These are phyloP conservation scores for Netelia virgata DNA, from an alignment of 2,888 invertebrate species.

Conservation along the genomic window DNA sequence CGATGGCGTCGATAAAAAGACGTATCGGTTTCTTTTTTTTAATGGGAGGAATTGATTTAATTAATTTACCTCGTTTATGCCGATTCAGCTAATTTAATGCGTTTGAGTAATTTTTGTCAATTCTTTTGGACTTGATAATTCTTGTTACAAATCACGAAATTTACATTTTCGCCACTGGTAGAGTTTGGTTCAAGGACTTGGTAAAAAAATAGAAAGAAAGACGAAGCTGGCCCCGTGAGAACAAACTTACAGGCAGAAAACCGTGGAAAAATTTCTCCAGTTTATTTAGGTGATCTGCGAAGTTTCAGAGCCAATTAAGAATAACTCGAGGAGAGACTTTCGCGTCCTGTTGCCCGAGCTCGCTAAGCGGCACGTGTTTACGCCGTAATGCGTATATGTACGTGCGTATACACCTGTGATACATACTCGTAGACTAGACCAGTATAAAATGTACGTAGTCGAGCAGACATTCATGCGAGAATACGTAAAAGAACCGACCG, in stretches of 20 bases:
- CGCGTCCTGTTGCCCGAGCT: slow-evolving; percentile 64
- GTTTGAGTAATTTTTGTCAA: too few species aligned
- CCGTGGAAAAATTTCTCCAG: slow-evolving; percentile 72
- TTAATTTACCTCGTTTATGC: too few species aligned
- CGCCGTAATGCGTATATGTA: slow-evolving; percentile 34
- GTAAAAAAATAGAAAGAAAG: not conserved
- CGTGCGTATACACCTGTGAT: not conserved
- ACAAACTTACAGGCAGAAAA: slow-evolving; percentile 59
- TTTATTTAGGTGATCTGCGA: slow-evolving; percentile 58
- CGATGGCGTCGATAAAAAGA: slow-evolving; percentile 4
- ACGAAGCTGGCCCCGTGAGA: slow-evolving; percentile 51
- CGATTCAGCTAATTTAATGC: too few species aligned
- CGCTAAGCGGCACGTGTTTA: slow-evolving; percentile 55
- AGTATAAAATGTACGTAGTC: not conserved
- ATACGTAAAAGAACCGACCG: slow-evolving; percentile 33
- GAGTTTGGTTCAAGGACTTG: slow-evolving; percentile 15
- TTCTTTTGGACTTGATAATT: too few species aligned
- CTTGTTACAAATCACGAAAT: too few species aligned
- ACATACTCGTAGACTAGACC: not conserved
- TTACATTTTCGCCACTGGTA: not conserved
- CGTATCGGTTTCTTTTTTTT: too few species aligned
- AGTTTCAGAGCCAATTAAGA: slow-evolving; percentile 74
- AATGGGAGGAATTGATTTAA: too few species aligned
- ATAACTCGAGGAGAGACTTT: slow-evolving; percentile 74
- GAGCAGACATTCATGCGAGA: slow-evolving; percentile 8